These are phyloP conservation scores for Harpegnathos saltator DNA, from an alignment of 1,140 invertebrate genomes.

Conservation along the genomic window DNA sequence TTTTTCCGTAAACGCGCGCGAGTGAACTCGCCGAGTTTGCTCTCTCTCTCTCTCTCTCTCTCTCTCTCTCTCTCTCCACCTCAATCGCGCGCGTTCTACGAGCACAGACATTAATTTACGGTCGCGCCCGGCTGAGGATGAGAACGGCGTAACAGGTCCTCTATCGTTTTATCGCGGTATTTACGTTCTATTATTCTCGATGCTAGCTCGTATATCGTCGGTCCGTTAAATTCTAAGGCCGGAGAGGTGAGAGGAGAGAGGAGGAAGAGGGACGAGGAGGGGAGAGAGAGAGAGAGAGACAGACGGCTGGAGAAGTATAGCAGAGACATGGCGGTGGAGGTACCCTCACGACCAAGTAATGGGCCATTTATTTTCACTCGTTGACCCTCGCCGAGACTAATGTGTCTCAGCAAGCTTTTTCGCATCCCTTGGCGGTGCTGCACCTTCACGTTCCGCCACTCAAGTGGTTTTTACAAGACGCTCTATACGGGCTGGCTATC, in stretches of 20 bases:
- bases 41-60: no score
- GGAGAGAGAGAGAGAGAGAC: not conserved
- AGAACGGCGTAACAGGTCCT: constrained; percentile 69
- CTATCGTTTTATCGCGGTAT: constrained; percentile 71
- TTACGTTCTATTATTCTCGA: constrained; percentile 73
- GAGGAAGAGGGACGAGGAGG: not conserved
- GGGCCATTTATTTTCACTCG: constrained; percentile 80
- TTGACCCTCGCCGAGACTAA: constrained; percentile 79
- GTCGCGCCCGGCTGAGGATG: constrained; percentile 24
- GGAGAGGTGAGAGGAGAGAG: constrained; percentile 1
- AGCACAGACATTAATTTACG: constrained; percentile 29
- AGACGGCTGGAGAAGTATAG: constrained; percentile 12
- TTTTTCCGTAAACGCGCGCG: no score
- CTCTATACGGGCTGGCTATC: constrained; percentile 28
- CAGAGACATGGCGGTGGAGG: constrained; percentile 55
- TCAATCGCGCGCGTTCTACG: not conserved
- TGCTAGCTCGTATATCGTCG: constrained; percentile 63
- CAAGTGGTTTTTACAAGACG: constrained; percentile 64
- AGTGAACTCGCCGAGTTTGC: no score
- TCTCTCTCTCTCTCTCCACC: no score
- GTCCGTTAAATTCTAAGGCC: constrained; percentile 67
- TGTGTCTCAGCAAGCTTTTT: constrained; percentile 78
- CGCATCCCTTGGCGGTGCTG: constrained; percentile 58
- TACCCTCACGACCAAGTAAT: constrained; percentile 73
- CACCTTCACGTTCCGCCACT: constrained; percentile 65